Conservation (phyloP, 2,113 vertebrate species). For the Ochotona princeps region DNA sequence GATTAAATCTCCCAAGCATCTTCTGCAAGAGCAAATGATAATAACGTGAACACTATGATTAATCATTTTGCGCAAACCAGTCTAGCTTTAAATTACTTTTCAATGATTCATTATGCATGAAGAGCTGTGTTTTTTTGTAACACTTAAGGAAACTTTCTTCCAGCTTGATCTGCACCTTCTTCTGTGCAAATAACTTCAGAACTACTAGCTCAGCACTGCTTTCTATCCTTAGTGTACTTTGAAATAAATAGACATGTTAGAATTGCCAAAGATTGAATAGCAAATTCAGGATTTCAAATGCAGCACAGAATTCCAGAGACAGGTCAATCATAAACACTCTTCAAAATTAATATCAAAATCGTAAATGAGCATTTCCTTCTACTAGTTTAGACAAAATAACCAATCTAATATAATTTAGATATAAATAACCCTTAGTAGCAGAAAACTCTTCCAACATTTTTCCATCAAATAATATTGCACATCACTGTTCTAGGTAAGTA, state of each 20-base stretch:
- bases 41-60: neutral
- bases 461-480: neutral
- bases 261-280: neutral
- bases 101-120: constrained; percentile 20
- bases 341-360: constrained; percentile 19
- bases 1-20: neutral
- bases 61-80: constrained; percentile 5
- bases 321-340: neutral
- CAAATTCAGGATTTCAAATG: neutral
- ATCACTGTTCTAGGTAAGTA: neutral
- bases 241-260: constrained; percentile 20
- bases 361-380: neutral
- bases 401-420: neutral
- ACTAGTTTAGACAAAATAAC: neutral
- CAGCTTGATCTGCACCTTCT: neutral
- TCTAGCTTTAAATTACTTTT: constrained; percentile 44
- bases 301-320: neutral
- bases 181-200: constrained; percentile 12
- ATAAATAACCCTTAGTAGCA: neutral
- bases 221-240: neutral
- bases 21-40: constrained; percentile 24
- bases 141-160: constrained; percentile 17
- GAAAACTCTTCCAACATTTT: neutral
- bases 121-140: neutral
- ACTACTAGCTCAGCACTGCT: constrained; percentile 15